These are phyloP conservation scores for Reticulitermes speratus DNA, from an alignment of 1,140 invertebrate genomes.

Conservation along the genomic window DNA sequence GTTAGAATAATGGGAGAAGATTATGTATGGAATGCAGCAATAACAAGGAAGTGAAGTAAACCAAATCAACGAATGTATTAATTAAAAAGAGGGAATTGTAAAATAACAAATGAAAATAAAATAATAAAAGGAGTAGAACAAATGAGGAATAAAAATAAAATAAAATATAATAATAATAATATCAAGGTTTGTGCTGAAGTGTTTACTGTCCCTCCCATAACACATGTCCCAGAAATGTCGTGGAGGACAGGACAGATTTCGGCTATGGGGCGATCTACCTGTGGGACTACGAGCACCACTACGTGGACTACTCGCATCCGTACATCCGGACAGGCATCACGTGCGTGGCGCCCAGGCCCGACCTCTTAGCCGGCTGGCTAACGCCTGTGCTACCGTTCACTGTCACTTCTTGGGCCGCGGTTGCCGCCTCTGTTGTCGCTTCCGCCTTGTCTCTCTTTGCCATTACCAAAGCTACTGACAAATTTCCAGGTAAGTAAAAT, in stretches of 20 bases:
- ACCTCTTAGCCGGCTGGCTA: slow-evolving; percentile 47
- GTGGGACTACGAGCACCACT: slow-evolving; percentile 56
- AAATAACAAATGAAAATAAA: no score
- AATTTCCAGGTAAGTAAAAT: not conserved
- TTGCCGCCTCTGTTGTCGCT: slow-evolving; percentile 44
- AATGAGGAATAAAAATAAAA: no score
- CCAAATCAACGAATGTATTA: no score
- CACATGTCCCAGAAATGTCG: slow-evolving; percentile 45
- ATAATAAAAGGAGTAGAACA: no score
- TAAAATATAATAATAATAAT: no score
- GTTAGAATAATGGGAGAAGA: no score
- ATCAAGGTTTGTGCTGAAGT: no score
- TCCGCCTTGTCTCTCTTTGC: slow-evolving; percentile 43
- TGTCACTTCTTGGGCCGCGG: slow-evolving; percentile 45
- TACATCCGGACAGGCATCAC: slow-evolving; percentile 57
- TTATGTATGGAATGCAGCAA: no score
- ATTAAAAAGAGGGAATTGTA: no score
- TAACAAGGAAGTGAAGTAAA: no score
- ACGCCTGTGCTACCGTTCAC: slow-evolving; percentile 48
- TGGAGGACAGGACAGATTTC: slow-evolving; percentile 56
- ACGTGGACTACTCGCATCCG: slow-evolving; percentile 55
- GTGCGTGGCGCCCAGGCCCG: slow-evolving; percentile 56
- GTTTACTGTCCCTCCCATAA: no score
- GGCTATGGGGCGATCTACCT: slow-evolving; percentile 59
- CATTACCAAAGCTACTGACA: not conserved